phyloP scores from a whole-genome alignment of 2,797 vertebrate species.

The Apogon talboti region DNA sequence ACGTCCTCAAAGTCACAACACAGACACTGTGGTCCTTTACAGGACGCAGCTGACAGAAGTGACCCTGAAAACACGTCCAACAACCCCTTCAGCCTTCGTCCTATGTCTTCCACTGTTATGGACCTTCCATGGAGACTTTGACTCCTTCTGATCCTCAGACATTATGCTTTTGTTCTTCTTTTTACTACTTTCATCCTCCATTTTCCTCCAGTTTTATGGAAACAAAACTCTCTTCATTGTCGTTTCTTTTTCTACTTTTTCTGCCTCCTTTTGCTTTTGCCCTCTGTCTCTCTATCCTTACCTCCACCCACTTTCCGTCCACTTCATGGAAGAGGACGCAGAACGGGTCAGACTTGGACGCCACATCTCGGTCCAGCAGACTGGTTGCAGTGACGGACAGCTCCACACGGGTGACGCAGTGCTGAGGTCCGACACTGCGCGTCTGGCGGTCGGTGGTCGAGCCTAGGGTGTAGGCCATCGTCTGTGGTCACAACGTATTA shows the following conservation, averaged over 20 bases:
- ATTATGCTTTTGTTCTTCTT: too few relatives aligned
- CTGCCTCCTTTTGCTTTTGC: background rate
- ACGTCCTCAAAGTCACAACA: constrained; percentile 24
- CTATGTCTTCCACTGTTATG: too few relatives aligned
- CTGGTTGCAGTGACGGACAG: constrained; percentile 90
- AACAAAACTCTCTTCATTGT: background rate
- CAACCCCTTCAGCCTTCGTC: constrained; percentile 3
- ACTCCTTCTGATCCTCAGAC: too few relatives aligned
- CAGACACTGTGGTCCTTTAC: constrained; percentile 3
- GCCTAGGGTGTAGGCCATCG: constrained; percentile 90
- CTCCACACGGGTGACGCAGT: constrained; percentile 93
- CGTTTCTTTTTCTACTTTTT: background rate
- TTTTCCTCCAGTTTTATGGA: constrained; percentile 9
- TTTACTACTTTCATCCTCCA: too few relatives aligned
- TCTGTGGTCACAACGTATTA: constrained; percentile 62
- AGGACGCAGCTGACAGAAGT: constrained; percentile 8
- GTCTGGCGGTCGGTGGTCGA: constrained; percentile 64
- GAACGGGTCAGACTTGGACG: constrained; percentile 98
- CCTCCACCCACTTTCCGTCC: constrained; percentile 94
- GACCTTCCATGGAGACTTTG: too few relatives aligned
- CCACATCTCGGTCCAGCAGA: constrained; percentile 95
- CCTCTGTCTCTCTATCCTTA: constrained; percentile 43
- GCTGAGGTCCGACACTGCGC: constrained; percentile 85
- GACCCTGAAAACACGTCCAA: constrained; percentile 38
- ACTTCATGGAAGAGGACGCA: constrained; percentile 95